A percentile compares a stretch with the other conserved stretches of the same genome.
Conservation (phyloP, 2,113 vertebrate species). For the Anser cygnoides region DNA sequence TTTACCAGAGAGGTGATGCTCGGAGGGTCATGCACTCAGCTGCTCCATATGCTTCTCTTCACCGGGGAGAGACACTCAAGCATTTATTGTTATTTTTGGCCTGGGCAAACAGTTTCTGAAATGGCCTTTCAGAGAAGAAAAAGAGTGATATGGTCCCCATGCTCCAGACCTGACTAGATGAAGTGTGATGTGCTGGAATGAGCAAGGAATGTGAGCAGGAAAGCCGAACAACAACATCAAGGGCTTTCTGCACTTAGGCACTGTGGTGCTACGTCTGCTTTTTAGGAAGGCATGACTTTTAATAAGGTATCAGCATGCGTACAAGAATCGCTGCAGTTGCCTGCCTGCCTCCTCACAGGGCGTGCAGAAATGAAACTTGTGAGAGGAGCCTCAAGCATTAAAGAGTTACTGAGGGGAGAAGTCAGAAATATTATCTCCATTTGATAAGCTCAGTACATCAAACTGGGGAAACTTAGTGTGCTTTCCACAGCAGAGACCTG, state of each 20-base stretch:
- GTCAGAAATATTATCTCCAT: neutral
- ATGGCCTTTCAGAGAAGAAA: neutral
- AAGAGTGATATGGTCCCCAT: fast-evolving
- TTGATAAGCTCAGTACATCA: neutral
- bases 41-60: neutral
- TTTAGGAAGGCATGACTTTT: neutral
- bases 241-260: neutral
- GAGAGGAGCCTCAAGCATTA: neutral
- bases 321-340: fast-evolving
- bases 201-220: neutral
- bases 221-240: fast-evolving
- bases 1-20: neutral
- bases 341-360: neutral
- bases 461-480: fast-evolving
- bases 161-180: neutral
- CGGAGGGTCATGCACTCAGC: neutral
- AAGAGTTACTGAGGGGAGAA: neutral
- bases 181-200: neutral
- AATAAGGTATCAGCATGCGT: neutral
- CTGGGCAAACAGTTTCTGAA: neutral
- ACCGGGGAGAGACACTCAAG: neutral
- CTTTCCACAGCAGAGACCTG: neutral
- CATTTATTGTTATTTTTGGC: neutral
- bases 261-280: neutral
- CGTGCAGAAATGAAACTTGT: neutral